Conservation (phyloP, 2,113 vertebrate species). For the Asarcornis scutulata region DNA sequence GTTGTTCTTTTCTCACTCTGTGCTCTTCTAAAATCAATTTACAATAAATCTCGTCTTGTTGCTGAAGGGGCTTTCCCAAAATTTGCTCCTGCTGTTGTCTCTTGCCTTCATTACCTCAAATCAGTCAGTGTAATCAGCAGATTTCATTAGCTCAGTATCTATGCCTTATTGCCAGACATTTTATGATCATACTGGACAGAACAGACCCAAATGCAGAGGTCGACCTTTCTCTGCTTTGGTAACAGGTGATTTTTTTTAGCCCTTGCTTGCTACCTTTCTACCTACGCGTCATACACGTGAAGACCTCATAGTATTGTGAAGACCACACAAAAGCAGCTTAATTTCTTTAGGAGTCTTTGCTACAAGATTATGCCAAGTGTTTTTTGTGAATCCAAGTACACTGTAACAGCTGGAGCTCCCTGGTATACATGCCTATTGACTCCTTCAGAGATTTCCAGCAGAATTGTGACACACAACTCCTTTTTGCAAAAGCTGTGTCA, state of each 20-base stretch:
- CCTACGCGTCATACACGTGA: neutral
- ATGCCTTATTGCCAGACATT: neutral
- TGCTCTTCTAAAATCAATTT: neutral
- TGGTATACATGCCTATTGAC: rapidly evolving
- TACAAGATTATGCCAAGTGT: neutral
- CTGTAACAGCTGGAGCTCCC: neutral
- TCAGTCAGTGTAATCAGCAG: neutral
- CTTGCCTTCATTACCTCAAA: neutral
- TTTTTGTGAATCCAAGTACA: neutral
- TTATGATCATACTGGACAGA: neutral
- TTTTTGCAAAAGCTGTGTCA: neutral
- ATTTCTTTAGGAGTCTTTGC: neutral
- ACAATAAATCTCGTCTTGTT: neutral
- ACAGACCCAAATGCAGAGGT: neutral
- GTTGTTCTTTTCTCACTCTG: neutral
- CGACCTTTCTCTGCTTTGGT: neutral
- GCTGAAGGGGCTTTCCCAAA: neutral
- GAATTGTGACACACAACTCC: neutral
- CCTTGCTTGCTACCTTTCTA: neutral
- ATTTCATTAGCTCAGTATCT: neutral
- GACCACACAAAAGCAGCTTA: neutral
- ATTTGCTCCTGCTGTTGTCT: neutral
- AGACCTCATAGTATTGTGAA: neutral
- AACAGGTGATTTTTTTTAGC: neutral
- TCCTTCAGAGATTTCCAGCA: neutral